phyloP scores from a whole-genome alignment of 2,113 vertebrate species.

The Gymnorhina tibicen region DNA sequence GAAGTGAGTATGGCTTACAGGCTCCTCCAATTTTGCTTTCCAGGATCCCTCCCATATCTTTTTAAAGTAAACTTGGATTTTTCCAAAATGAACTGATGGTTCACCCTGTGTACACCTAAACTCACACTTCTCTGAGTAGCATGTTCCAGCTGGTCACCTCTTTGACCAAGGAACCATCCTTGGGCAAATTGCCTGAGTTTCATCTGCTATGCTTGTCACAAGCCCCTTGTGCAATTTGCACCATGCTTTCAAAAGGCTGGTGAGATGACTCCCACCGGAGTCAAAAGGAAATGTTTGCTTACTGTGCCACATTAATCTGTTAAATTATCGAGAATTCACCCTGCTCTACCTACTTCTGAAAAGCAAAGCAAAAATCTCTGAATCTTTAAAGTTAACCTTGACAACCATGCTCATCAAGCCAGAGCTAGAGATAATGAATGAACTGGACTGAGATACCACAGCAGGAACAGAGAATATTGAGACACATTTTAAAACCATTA shows the following conservation, averaged over 20 bases:
- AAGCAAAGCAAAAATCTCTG: not conserved
- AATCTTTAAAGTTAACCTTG: not conserved
- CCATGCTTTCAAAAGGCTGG: not conserved
- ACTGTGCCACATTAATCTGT: not conserved
- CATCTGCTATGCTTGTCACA: not conserved
- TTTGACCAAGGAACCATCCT: not conserved
- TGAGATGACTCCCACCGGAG: not conserved
- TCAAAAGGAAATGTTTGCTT: not conserved
- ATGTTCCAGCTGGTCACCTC: not conserved
- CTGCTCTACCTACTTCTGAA: not conserved
- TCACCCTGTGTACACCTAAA: not conserved
- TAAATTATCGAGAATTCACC: not conserved
- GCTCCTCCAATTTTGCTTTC: not conserved
- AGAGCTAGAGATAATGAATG: not conserved
- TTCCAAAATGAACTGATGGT: not conserved
- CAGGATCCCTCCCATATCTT: not conserved
- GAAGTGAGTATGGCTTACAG: slow-evolving; percentile 33
- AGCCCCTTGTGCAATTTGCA: not conserved
- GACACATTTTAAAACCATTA: not conserved
- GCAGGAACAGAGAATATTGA: not conserved
- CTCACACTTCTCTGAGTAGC: not conserved
- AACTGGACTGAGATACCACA: not conserved
- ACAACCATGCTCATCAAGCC: not conserved
- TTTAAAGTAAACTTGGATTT: not conserved
- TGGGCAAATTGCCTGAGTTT: not conserved